Base-by-base conservation (phyloP, 2,797 vertebrate species). In the Oryzias dopingdopingensis region DNA sequence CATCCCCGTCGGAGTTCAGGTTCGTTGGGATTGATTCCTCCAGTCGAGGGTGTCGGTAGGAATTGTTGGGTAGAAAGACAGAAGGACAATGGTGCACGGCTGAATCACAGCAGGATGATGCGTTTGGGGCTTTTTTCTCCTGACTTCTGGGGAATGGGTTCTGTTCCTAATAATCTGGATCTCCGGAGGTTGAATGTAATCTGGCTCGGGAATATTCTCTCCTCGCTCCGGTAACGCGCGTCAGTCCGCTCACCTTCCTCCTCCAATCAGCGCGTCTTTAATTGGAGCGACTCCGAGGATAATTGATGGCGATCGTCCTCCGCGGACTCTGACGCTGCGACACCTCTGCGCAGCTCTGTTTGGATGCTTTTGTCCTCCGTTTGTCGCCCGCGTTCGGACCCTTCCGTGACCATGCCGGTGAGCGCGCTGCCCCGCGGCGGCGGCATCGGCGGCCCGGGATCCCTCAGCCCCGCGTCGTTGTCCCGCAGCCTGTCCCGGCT, bases 401-500 rank as follows among this genome's bases (percentile, higher is more conserved):
- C 40, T 53, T 43, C 56, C 54, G 3, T 50, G 67, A 89, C 67
- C 65, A 95, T 96, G 95, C 94, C 94, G 55, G 88, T 89, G 73
- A 86, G 83, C 75, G 91, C 92, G 65, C 77, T 93, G 88, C 90
- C 91, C 65, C 86, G 89, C 58, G 89, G 89, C 56, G 70, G 79
- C 59, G 62, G 68, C 61, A 23, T 72, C 56, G 53, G 88, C 23
- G 85, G 80, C 64, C 83, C 83, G 72, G 93, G 93, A 22, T 92
- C 94, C 26, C 90, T 93, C 59, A 95, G 93, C 85, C 92, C 92
- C 0, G 92, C 91, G 16, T 93, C 93, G 67, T 85, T 94, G 85
- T 94, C 96, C 90, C 94, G 93, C 79, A 96, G 95, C 81, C 89
- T 97, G 79, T 96, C 95, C 83, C 93, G 96, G 59, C 86, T 96